Evolutionary conservation across 2,113 vertebrate species (phyloP).

Genomic region (Lagopus leucura): DNA sequence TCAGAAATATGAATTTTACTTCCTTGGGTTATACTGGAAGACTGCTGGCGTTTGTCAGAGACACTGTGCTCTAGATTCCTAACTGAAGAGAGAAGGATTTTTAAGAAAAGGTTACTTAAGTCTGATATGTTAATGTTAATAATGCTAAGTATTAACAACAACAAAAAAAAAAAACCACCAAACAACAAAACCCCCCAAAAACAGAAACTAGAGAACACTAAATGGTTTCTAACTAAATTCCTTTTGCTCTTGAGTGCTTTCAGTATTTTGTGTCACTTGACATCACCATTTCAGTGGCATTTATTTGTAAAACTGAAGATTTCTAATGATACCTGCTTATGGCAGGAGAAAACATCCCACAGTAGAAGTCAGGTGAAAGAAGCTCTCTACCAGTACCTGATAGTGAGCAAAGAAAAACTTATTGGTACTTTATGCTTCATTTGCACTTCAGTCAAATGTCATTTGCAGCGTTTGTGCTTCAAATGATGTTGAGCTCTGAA

Average conservation of each 20-base stretch:
- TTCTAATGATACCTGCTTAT: background rate
- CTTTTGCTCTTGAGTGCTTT: background rate
- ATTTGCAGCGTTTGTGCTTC: background rate
- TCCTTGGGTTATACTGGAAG: background rate
- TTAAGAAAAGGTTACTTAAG: background rate
- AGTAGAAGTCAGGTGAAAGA: background rate
- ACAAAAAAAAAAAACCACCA: background rate
- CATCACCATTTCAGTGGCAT: background rate
- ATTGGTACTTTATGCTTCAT: background rate
- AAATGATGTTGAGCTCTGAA: background rate
- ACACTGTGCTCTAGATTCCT: background rate
- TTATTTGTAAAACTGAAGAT: background rate
- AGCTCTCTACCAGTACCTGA: background rate
- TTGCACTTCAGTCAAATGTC: background rate
- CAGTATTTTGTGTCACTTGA: background rate
- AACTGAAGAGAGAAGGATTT: background rate
- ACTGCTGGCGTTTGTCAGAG: background rate
- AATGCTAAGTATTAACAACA: background rate
- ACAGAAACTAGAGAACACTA: background rate
- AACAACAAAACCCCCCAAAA: background rate
- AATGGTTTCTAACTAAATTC: background rate
- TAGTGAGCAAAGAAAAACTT: background rate
- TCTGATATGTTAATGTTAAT: background rate
- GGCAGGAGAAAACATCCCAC: background rate
- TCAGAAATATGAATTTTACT: rapidly evolving